phyloP scores from a whole-genome alignment of 2,113 vertebrate genomes.

The Collichthys lucidus region DNA sequence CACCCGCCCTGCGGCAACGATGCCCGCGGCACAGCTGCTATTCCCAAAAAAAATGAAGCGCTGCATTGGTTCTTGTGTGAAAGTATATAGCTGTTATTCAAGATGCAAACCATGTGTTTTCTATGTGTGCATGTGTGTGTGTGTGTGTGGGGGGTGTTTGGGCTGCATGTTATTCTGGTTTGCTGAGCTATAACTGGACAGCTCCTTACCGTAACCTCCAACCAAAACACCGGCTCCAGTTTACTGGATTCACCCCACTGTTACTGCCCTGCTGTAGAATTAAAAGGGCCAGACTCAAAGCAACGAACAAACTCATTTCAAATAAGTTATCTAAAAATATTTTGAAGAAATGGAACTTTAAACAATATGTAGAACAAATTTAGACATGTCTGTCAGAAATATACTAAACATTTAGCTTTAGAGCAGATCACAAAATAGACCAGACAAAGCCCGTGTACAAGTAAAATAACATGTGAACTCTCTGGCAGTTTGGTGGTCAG shows the following conservation, averaged over 20 bases:
- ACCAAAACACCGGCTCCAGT: constrained; percentile 61
- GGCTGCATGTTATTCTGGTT: constrained; percentile 73
- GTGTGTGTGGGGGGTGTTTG: constrained; percentile 63
- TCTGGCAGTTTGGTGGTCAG: not conserved
- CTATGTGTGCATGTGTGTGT: constrained; percentile 37
- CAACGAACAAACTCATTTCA: not conserved
- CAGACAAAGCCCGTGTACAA: too few relatives aligned
- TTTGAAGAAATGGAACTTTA: not conserved
- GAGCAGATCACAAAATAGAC: too few relatives aligned
- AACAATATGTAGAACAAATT: not conserved
- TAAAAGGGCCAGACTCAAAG: constrained; percentile 18
- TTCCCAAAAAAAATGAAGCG: constrained; percentile 15
- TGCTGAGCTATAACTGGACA: constrained; percentile 63
- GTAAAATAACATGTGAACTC: not conserved
- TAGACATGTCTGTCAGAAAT: too few relatives aligned
- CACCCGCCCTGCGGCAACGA: constrained; percentile 70
- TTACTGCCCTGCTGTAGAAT: constrained; percentile 5
- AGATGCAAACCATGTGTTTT: constrained; percentile 65
- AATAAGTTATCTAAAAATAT: not conserved
- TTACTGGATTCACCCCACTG: constrained; percentile 50
- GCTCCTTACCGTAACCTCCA: constrained; percentile 69
- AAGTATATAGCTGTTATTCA: constrained; percentile 69
- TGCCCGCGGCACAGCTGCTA: constrained; percentile 67
- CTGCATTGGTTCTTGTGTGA: constrained; percentile 54
- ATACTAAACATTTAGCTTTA: too few relatives aligned